A percentile compares a stretch with the other conserved stretches of the same genome.
phyloP scores from a whole-genome alignment of 2,888 invertebrate genomes.

The Prenolepis imparis region DNA sequence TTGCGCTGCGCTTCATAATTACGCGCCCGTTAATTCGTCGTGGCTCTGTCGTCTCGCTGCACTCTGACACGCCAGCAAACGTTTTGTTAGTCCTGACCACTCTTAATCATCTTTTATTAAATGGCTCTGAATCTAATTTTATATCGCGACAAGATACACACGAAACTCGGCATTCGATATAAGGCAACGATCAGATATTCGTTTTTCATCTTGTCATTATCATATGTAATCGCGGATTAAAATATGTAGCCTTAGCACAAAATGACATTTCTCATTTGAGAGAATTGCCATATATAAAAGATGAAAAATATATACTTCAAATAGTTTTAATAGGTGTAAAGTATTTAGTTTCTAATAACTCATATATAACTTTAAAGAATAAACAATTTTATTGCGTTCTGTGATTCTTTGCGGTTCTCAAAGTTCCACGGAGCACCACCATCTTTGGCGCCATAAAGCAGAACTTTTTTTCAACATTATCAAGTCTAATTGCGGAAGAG shows the following conservation, averaged over 20 bases:
- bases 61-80: slow-evolving; percentile 19
- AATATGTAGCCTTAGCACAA: background rate
- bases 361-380: background rate
- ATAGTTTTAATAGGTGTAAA: background rate
- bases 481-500: slow-evolving; percentile 26
- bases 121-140: slow-evolving; percentile 45
- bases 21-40: slow-evolving; percentile 62
- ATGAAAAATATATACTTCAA: background rate
- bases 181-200: slow-evolving; percentile 10
- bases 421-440: background rate
- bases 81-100: slow-evolving; percentile 16
- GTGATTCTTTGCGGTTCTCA: background rate
- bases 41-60: slow-evolving; percentile 36
- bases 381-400: background rate
- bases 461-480: slow-evolving; percentile 30
- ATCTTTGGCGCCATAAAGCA: background rate
- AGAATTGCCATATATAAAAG: background rate
- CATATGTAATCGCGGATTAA: background rate
- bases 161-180: background rate
- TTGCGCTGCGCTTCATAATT: slow-evolving; percentile 62
- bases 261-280: background rate
- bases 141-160: slow-evolving; percentile 18
- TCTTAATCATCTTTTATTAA: slow-evolving; percentile 47
- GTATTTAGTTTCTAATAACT: background rate
- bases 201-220: background rate